A percentile compares a stretch with the other conserved stretches of the same genome.
phyloP scores from a whole-genome alignment of 2,888 invertebrate genomes.

The Amiota minor region DNA sequence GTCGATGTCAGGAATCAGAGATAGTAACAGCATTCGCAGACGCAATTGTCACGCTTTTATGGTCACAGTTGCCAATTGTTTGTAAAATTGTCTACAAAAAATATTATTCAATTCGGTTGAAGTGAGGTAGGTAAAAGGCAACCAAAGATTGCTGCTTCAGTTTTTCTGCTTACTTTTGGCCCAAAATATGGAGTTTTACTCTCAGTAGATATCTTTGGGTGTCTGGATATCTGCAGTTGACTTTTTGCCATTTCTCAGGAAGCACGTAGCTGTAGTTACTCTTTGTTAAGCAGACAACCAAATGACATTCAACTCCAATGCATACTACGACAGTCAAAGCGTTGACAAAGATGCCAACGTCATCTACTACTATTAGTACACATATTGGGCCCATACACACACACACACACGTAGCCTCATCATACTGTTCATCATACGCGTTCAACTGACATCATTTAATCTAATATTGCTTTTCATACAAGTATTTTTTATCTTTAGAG shows the following conservation, averaged over 20 bases:
- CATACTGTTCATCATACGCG: neutral
- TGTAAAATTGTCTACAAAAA: slow-evolving; percentile 65
- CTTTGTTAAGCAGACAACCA: slow-evolving; percentile 51
- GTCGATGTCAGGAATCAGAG: neutral
- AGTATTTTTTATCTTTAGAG: neutral
- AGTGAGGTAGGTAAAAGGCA: neutral
- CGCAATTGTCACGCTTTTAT: slow-evolving; percentile 63
- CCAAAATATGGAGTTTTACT: too few species aligned
- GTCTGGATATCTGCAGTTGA: slow-evolving; percentile 22
- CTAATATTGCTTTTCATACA: neutral
- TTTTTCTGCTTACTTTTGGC: too few species aligned
- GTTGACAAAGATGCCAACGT: neutral
- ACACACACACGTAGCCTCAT: slow-evolving; percentile 16
- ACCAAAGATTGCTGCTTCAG: too few species aligned
- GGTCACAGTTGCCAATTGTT: slow-evolving; percentile 69
- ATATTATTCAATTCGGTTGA: slow-evolving; percentile 49
- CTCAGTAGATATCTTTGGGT: slow-evolving; percentile 25
- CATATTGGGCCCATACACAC: slow-evolving; percentile 5
- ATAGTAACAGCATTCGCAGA: slow-evolving; percentile 10
- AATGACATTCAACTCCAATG: slow-evolving; percentile 36
- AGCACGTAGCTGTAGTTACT: slow-evolving; percentile 50
- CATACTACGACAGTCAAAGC: slow-evolving; percentile 35
- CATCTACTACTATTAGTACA: neutral
- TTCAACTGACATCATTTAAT: neutral
- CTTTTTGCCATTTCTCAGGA: neutral